These are phyloP conservation scores for Drosophila macrospina DNA, from an alignment of 2,888 invertebrate species.

Conservation along the genomic window DNA sequence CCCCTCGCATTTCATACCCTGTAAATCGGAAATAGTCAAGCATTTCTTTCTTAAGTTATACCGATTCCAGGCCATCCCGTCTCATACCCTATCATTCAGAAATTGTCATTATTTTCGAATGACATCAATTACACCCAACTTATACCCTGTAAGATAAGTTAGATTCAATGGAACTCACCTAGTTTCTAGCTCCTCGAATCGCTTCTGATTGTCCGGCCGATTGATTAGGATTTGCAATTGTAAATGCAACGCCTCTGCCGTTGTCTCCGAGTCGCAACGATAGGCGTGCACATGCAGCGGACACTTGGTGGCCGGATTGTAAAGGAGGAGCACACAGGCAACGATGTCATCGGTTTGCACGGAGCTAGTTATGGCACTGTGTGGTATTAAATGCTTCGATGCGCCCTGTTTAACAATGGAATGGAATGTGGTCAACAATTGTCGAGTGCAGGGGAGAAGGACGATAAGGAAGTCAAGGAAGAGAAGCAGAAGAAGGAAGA, in stretches of 20 bases:
- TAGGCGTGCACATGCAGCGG: conserved; percentile 98
- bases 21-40: too few relatives aligned
- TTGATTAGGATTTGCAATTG: conserved; percentile 94
- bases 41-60: too few relatives aligned
- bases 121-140: background rate
- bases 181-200: conserved; percentile 92
- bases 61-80: too few relatives aligned
- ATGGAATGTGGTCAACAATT: conserved; percentile 5
- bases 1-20: too few relatives aligned
- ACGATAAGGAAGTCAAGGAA: background rate
- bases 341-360: conserved; percentile 96
- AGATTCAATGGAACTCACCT: conserved; percentile 78
- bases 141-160: background rate
- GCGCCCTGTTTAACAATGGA: conserved; percentile 84
- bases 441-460: too few relatives aligned
- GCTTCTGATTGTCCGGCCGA: conserved; percentile 93
- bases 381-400: conserved; percentile 97
- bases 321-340: conserved; percentile 95
- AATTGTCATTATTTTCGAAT: too few relatives aligned
- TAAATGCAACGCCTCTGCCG: conserved; percentile 93
- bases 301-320: conserved; percentile 97
- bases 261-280: conserved; percentile 96
- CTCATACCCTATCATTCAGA: too few relatives aligned
- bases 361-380: conserved; percentile 96
- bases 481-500: background rate